These are phyloP conservation scores for Meda fulgida DNA, from an alignment of 2,797 vertebrate genomes.

Conservation along the genomic window DNA sequence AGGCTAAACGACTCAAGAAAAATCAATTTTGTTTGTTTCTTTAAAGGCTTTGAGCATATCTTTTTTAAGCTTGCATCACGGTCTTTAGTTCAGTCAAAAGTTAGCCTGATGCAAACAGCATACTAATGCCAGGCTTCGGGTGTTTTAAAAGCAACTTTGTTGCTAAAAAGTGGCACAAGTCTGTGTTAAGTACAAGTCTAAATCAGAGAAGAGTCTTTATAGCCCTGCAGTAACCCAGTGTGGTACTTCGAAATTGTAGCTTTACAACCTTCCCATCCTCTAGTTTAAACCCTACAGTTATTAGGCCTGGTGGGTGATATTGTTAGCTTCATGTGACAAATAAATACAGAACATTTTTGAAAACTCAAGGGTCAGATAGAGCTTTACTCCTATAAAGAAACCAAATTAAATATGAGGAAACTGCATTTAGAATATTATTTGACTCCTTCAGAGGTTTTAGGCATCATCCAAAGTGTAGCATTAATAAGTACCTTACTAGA, in stretches of 20 bases:
- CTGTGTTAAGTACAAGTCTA: not conserved
- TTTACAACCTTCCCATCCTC: conserved; percentile 16
- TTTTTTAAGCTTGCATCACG: conserved; percentile 54
- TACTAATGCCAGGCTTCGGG: conserved; percentile 2
- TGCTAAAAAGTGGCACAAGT: not conserved
- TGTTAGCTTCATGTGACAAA: conserved; percentile 20
- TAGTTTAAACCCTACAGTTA: conserved; percentile 18
- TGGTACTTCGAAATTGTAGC: conserved; percentile 20
- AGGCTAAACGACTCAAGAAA: conserved; percentile 64
- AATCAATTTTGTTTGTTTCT: conserved; percentile 71
- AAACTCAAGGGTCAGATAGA: conserved; percentile 3
- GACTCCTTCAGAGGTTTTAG: not conserved
- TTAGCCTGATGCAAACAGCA: conserved; percentile 24
- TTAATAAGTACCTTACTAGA: not conserved
- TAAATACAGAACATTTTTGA: conserved; percentile 53
- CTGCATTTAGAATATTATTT: not conserved
- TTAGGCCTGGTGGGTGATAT: conserved; percentile 7
- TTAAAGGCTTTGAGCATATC: conserved; percentile 61
- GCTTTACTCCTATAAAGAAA: not conserved
- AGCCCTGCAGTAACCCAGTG: conserved; percentile 2
- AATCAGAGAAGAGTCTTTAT: conserved; percentile 6
- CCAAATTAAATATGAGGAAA: not conserved
- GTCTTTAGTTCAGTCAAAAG: conserved; percentile 37
- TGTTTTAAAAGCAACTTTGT: conserved; percentile 31
- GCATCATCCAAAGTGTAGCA: not conserved